Base-by-base conservation (phyloP, 2,797 vertebrate species). In the Myotis vivesi region DNA sequence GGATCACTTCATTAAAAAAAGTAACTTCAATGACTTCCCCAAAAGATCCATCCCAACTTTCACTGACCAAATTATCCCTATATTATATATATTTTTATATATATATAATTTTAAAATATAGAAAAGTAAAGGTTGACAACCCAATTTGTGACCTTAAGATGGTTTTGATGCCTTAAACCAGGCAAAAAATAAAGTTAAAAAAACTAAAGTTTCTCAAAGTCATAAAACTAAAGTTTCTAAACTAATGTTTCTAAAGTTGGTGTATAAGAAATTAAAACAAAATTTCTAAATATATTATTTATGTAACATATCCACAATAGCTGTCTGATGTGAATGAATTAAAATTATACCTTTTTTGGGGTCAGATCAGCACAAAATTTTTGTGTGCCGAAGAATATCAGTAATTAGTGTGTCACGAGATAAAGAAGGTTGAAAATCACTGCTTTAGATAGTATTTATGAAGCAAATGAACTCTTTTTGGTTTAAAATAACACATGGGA, bases 131-230 rank as follows among this genome's bases (percentile, higher is more conserved):
- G 75, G 22, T 87, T 87, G 87, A 82, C 38, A 57, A 79, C 23
- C 20, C 53, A 95, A 38, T 64, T 55, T 64, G 77, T 23, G 7
- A 91, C n/a, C 41, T 80, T 87, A 89, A 87, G 80, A 77, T 68
- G 4, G 41, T 73, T 93, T 87, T 94, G 36, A 77, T 82, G 49
- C 89, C 87, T 89, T 51, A 89, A 89, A 87, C 23, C 41, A 80
- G 25, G n/a, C 44, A 57, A 79, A 80, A 83, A 46, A 30, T 62
- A 73, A 87, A 46, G n/a, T 49, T 75, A 9, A 76, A 49, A 77
- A 88, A 88, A 19, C 33, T 49, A 77, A 86, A 11, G 17, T 53
- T 76, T 76, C 73, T 36, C 62, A 79, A 68, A 79, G 53, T 66
- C 33, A 55, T 66, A 68, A 82, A 62, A n/a, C 20, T 85, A 68